Evolutionary conservation across 2,888 invertebrate species (phyloP), one percentile per base, ranked within the genome.

Genomic region (Dryococelus australis): DNA sequence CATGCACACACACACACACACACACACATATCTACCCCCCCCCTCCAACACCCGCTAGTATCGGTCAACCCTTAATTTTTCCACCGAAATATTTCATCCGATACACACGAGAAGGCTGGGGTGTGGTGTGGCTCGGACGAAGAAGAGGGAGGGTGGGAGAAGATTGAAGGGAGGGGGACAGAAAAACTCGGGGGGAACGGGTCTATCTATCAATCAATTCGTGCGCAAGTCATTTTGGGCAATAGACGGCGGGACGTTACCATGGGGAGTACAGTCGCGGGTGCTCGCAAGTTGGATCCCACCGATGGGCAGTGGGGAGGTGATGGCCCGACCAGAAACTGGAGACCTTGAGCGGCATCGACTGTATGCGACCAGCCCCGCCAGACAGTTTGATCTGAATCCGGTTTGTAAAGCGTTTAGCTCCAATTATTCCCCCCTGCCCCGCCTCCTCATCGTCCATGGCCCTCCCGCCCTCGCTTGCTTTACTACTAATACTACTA

Each of bases 51-150:
- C 47, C 12, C n/a, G n/a, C n/a, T n/a, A n/a, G n/a, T n/a, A n/a
- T 47, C 12, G 47, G 6, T 12, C 47, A 12, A 12, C 47, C 47
- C 47, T 47, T 47, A 9, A 47, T 47, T 47, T 65, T 65, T 65
- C 65, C 65, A 65, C 65, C 65, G 65, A 65, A 65, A 65, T 65
- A 65, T 65, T 65, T 65, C 65, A 65, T 65, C 65, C 65, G 65
- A 65, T 65, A 65, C 13, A 65, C 65, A 20, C 65, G 65, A 20
- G n/a, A n/a, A n/a, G 65, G 47, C 12, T 9, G 47, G 47, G 47
- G 47, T 47, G 47, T 12, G 47, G 47, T 12, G n/a, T n/a, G 47
- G 47, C 47, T 12, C 47, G n/a, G n/a, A n/a, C n/a, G n/a, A n/a
- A n/a, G n/a, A n/a, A n/a, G n/a, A n/a, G n/a, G n/a, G n/a, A n/a